A percentile compares a stretch with the other conserved stretches of the same genome.
phyloP scores from a whole-genome alignment of 2,113 vertebrate species.

The Pithys albifrons region DNA sequence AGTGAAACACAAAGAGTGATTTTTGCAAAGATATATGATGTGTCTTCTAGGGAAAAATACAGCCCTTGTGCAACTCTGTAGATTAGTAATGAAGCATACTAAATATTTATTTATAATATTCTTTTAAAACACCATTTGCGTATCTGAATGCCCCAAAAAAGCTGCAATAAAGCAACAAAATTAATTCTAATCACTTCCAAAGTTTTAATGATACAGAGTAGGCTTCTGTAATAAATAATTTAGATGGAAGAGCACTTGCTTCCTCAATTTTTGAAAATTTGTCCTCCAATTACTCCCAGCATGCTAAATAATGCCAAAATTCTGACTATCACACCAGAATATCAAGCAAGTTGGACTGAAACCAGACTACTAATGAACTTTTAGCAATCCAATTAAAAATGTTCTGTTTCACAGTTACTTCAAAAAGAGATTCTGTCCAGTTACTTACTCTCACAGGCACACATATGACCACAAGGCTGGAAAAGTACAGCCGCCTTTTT shows the following conservation, averaged over 20 bases:
- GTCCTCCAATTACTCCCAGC: neutral
- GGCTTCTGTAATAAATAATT: neutral
- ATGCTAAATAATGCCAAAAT: neutral
- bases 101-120: neutral
- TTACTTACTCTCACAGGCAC: slow-evolving; percentile 99
- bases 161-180: neutral
- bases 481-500: slow-evolving; percentile 98
- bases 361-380: neutral
- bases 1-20: neutral
- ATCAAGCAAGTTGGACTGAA: neutral
- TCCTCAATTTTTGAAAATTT: neutral
- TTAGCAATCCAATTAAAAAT: neutral
- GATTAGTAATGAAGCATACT: neutral
- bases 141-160: neutral
- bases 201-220: neutral
- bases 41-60: neutral
- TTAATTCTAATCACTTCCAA: neutral
- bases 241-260: neutral
- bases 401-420: neutral
- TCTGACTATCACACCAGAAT: neutral
- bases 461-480: slow-evolving; percentile 99
- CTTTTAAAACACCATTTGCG: neutral
- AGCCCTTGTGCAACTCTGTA: neutral
- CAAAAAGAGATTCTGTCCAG: neutral
- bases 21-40: neutral